Conservation (phyloP, 1,140 invertebrate genomes). For the Plodia interpunctella region DNA sequence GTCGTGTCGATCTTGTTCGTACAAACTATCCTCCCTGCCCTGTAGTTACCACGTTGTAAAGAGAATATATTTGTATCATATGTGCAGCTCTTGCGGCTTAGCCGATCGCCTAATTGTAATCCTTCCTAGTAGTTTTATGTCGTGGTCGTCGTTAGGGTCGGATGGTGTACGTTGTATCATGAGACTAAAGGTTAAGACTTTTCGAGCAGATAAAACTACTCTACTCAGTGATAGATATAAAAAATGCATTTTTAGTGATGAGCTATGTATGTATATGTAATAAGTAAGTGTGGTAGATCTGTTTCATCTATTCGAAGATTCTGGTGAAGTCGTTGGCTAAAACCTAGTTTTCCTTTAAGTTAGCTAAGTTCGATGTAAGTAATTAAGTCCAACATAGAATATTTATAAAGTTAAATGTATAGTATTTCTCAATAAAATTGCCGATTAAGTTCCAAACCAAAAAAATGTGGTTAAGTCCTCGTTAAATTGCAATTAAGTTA, state of each 20-base stretch:
- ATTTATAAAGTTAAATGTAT: conserved; percentile 68
- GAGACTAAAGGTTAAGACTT: conserved; percentile 70
- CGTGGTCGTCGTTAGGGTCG: conserved; percentile 45
- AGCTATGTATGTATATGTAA: conserved; percentile 68
- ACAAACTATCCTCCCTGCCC: conserved; percentile 59
- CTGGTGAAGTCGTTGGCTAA: conserved; percentile 70
- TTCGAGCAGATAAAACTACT: conserved; percentile 73
- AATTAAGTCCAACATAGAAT: conserved; percentile 69
- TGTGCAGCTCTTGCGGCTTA: conserved; percentile 70
- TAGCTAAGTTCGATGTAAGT: conserved; percentile 64
- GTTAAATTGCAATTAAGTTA: conserved; percentile 53
- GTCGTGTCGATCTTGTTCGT: conserved; percentile 47
- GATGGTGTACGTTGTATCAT: conserved; percentile 24
- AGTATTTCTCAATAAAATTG: conserved; percentile 67
- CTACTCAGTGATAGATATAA: conserved; percentile 74
- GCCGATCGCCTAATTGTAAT: conserved; percentile 66
- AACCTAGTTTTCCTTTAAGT: conserved; percentile 67
- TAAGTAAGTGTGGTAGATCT: conserved; percentile 70
- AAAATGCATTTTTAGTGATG: conserved; percentile 75
- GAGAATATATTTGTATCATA: conserved; percentile 71
- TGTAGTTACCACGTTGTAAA: conserved; percentile 74
- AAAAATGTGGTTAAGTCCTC: conserved; percentile 53
- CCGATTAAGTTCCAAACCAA: conserved; percentile 67
- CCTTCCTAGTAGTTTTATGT: conserved; percentile 70
- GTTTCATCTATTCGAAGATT: conserved; percentile 77